phyloP scores from a whole-genome alignment of 2,113 vertebrate species.

The Agapornis roseicollis region DNA sequence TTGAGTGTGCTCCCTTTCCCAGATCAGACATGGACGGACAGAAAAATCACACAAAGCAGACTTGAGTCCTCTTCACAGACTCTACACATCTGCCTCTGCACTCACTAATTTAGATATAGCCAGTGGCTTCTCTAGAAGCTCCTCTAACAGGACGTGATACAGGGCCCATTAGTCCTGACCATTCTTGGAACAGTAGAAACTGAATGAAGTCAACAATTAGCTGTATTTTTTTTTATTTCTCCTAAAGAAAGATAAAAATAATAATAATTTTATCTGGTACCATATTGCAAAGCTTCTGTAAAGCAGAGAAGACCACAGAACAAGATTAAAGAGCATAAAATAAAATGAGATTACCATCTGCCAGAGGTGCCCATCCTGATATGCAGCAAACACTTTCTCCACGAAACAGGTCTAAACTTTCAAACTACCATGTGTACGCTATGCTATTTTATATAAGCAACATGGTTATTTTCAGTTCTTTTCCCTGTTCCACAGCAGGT shows the following conservation, averaged over 20 bases:
- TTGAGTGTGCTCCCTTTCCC: neutral
- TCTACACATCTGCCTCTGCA: neutral
- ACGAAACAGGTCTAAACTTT: neutral
- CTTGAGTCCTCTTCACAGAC: neutral
- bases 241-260: neutral
- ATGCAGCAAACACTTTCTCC: neutral
- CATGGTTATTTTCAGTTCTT: neutral
- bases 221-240: neutral
- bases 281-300: neutral
- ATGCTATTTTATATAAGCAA: neutral
- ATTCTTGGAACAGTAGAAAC: neutral
- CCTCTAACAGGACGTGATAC: neutral
- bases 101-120: neutral
- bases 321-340: neutral
- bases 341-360: neutral
- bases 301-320: neutral
- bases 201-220: neutral
- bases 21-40: neutral
- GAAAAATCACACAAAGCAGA: neutral
- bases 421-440: neutral
- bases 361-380: neutral
- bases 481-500: neutral
- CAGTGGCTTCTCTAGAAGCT: neutral
- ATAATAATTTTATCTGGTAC: neutral
- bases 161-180: neutral